Evolutionary conservation across 1,140 invertebrate genomes (phyloP), one percentile per base, ranked within the genome.

Genomic region (Agrypnia vestita): DNA sequence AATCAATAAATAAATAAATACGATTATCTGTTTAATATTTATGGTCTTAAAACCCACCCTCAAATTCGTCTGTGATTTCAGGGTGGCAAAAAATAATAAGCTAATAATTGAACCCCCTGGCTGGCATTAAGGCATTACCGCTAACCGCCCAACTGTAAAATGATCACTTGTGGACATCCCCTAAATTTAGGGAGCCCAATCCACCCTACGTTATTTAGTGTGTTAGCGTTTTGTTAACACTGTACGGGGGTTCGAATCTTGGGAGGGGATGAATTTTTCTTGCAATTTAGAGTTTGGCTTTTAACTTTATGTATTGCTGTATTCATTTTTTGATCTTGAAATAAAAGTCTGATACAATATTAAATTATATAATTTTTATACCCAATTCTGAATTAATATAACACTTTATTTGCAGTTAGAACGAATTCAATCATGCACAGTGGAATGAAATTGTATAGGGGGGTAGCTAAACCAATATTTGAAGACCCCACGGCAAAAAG

Each of bases 161-260:
- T 79, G 80, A 82, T 82, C 80, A 82, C 80, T 82, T 82, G 80
- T 82, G 67, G 80, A 76, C 75, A 51, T 64, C 51, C 47, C 47
- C 62, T 49, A 25, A 73, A 35, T 73, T 10, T 3, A 64, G 35
- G 35, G 9, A n/a, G 46, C 7, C 7, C 15, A 44, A 13, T 69
- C n/a, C 10, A n/a, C 64, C 64, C 64, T 35, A 0, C 10, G 44
- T 69, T 69, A 69, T 69, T 69, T 49, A 47, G n/a, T 69, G 64
- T 69, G 46, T 69, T 69, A 46, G 13, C 64, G 46, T 49, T 69
- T 19, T 69, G 43, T 47, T 69, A 69, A 69, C 35, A 69, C 64
- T 47, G 44, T 47, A 69, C 12, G 44, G 13, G 64, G 64, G 64
- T 43, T 21, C 13, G n/a, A 47, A 35, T 62, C n/a, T 69, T 47